phyloP scores from a whole-genome alignment of 2,888 invertebrate genomes.

The Sarcophaga variegata region DNA sequence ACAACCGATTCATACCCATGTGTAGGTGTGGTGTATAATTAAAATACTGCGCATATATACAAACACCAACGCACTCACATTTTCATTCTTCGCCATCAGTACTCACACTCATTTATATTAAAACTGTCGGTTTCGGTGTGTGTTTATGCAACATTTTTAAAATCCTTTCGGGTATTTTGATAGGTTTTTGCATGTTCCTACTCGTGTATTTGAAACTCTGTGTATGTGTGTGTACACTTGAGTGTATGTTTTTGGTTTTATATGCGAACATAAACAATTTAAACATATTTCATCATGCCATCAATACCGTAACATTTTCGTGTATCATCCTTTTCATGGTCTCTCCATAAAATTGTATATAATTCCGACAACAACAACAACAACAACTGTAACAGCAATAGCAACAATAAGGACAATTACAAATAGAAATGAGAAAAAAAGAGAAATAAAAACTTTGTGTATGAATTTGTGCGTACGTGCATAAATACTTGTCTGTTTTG shows the following conservation, averaged over 20 bases:
- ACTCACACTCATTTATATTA: slow-evolving; percentile 17
- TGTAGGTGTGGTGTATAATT: slow-evolving; percentile 13
- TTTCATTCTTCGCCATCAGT: not conserved
- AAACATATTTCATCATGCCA: slow-evolving; percentile 33
- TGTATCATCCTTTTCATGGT: too few species aligned
- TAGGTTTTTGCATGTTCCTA: slow-evolving; percentile 8
- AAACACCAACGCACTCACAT: not conserved
- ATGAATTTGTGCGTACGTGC: not conserved
- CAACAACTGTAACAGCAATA: too few species aligned
- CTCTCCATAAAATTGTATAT: too few species aligned
- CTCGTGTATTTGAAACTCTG: not conserved
- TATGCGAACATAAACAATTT: slow-evolving; percentile 38
- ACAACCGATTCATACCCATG: not conserved
- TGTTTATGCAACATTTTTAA: not conserved
- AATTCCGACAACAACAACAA: too few species aligned
- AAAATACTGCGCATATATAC: slow-evolving; percentile 19
- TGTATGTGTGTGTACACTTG: not conserved
- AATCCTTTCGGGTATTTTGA: slow-evolving; percentile 19
- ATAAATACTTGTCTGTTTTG: not conserved
- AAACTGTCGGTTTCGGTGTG: not conserved
- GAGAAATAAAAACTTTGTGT: too few species aligned
- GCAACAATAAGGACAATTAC: too few species aligned
- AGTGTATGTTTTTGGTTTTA: too few species aligned
- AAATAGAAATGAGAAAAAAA: too few species aligned
- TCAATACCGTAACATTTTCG: slow-evolving; percentile 12